Conservation (phyloP, 2,888 invertebrate genomes). For the Rhogogaster chlorosoma region DNA sequence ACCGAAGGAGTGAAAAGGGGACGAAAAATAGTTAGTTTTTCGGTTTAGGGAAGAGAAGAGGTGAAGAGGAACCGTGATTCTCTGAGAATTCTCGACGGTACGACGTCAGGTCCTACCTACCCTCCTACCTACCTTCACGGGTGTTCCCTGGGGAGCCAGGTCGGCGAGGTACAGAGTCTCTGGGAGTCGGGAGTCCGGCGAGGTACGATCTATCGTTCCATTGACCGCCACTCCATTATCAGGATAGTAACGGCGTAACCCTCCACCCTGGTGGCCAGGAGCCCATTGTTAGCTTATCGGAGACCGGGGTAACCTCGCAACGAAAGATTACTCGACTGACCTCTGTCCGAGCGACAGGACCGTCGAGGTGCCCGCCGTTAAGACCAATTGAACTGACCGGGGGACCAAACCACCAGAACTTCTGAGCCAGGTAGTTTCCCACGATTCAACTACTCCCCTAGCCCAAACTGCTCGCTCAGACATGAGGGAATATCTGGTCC, state of each 20-base stretch:
- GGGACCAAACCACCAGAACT: neutral
- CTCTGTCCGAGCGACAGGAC: constrained; percentile 37
- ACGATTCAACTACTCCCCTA: neutral
- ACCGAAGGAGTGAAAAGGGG: constrained; percentile 34
- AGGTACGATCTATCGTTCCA: constrained; percentile 70
- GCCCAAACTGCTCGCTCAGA: neutral
- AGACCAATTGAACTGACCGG: constrained; percentile 27
- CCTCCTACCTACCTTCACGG: neutral
- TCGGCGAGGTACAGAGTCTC: constrained; percentile 60
- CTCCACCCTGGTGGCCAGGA: constrained; percentile 58
- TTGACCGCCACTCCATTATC: constrained; percentile 75
- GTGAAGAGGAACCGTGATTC: constrained; percentile 21
- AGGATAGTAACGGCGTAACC: constrained; percentile 70
- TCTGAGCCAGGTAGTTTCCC: constrained; percentile 13
- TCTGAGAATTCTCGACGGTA: constrained; percentile 20
- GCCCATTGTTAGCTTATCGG: constrained; percentile 70
- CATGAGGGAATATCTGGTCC: neutral
- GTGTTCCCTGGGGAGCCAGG: constrained; percentile 64
- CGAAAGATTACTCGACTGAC: constrained; percentile 57
- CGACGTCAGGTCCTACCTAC: neutral
- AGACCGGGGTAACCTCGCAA: constrained; percentile 42
- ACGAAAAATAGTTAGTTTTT: constrained; percentile 42
- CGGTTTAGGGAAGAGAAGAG: constrained; percentile 53
- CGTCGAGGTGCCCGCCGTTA: constrained; percentile 13
- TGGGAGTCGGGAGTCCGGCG: constrained; percentile 55